phyloP scores from a whole-genome alignment of 2,888 invertebrate genomes.

The Mesoligia furuncula region DNA sequence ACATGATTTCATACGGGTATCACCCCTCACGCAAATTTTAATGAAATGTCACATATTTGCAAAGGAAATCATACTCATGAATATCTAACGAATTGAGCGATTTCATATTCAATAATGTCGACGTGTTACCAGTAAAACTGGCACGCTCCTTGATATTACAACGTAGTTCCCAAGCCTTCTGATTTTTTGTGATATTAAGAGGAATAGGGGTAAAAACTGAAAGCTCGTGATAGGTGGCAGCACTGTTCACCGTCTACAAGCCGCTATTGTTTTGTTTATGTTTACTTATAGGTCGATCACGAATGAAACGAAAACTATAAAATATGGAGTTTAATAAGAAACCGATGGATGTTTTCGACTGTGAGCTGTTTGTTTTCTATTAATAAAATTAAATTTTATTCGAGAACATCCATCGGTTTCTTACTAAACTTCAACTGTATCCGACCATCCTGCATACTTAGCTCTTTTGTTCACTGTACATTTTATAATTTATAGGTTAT shows the following conservation, averaged over 20 bases:
- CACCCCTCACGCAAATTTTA: constrained; percentile 47
- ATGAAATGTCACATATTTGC: constrained; percentile 68
- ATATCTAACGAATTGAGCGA: constrained; percentile 76
- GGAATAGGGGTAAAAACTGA: neutral
- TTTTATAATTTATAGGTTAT: neutral
- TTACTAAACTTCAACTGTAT: no score
- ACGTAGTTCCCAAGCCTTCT: neutral
- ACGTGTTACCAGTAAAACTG: neutral
- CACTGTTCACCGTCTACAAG: neutral
- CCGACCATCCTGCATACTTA: no score
- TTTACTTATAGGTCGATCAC: neutral
- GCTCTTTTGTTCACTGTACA: no score
- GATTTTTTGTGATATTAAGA: neutral
- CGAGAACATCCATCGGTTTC: no score
- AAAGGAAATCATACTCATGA: constrained; percentile 75
- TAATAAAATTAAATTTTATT: no score
- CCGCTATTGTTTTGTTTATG: neutral
- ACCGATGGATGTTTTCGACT: no score
- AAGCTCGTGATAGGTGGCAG: neutral
- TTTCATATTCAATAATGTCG: constrained; percentile 28
- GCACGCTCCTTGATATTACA: neutral
- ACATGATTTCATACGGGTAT: neutral
- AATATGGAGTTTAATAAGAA: no score
- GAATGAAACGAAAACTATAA: neutral
- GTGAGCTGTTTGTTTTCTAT: no score